phyloP scores from a whole-genome alignment of 2,888 invertebrate genomes.

The Physocephala rufipes region DNA sequence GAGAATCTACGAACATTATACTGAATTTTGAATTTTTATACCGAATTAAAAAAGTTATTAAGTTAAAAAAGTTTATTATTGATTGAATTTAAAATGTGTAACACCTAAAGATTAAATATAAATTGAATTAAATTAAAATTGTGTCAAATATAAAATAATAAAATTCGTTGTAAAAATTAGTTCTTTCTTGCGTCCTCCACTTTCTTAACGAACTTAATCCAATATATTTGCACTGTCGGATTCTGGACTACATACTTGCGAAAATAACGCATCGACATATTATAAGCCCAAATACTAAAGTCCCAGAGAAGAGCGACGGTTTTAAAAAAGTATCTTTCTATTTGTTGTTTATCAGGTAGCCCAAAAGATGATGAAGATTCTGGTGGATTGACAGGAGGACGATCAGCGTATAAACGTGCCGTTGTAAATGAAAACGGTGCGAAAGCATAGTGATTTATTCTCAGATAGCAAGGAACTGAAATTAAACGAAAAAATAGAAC shows the following conservation, averaged over 20 bases:
- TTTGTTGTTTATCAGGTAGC: slow-evolving; percentile 53
- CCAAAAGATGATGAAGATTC: slow-evolving; percentile 19
- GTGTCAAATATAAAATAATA: not conserved
- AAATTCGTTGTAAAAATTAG: slow-evolving; percentile 30
- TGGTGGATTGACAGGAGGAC: slow-evolving; percentile 7
- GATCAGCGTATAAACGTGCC: slow-evolving; percentile 26
- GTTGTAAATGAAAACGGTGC: slow-evolving; percentile 24
- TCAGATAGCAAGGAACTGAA: slow-evolving; percentile 3
- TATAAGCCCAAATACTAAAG: slow-evolving; percentile 35
- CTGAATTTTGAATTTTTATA: no score
- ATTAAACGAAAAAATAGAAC: not conserved
- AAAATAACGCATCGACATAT: slow-evolving; percentile 23
- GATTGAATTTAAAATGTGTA: no score
- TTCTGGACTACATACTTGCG: slow-evolving; percentile 48
- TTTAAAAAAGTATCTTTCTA: slow-evolving; percentile 58
- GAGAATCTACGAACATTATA: no score
- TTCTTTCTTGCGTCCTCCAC: slow-evolving; percentile 56
- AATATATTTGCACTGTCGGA: slow-evolving; percentile 49
- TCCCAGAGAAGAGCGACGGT: slow-evolving; percentile 57
- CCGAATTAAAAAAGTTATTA: no score
- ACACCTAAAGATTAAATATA: no score
- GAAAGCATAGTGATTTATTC: not conserved
- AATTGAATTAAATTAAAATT: not conserved
- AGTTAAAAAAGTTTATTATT: no score
- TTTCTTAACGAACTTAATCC: slow-evolving; percentile 56